These are phyloP conservation scores for Himalopsyche anomala DNA, from an alignment of 2,888 invertebrate genomes.

Conservation along the genomic window DNA sequence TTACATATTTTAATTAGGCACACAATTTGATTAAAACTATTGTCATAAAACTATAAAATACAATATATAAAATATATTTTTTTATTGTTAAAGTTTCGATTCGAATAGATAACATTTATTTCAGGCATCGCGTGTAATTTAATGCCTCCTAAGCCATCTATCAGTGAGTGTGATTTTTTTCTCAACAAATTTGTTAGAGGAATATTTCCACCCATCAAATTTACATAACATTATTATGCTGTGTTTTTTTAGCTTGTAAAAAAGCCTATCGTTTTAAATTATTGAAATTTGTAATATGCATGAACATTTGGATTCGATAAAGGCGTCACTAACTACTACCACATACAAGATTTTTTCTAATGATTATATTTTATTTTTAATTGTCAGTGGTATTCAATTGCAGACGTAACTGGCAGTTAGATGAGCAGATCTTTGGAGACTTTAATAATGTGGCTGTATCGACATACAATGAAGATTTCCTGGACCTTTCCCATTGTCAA, in stretches of 20 bases:
- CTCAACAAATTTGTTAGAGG: neutral
- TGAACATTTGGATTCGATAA: slow-evolving; percentile 38
- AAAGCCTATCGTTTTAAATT: slow-evolving; percentile 32
- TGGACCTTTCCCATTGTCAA: too few relatives aligned
- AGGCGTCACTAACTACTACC: slow-evolving; percentile 26
- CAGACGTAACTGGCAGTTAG: neutral
- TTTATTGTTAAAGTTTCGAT: too few relatives aligned
- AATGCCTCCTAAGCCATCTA: neutral
- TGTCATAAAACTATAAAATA: too few relatives aligned
- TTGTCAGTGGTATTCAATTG: slow-evolving; percentile 14
- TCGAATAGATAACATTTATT: neutral
- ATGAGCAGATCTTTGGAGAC: too few relatives aligned
- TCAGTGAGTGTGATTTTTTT: neutral
- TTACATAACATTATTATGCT: slow-evolving; percentile 29
- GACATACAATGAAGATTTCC: too few relatives aligned
- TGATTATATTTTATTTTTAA: neutral
- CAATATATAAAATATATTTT: too few relatives aligned
- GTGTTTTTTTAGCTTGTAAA: slow-evolving; percentile 1
- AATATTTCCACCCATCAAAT: slow-evolving; percentile 26
- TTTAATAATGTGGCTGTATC: too few relatives aligned
- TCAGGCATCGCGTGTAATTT: neutral
- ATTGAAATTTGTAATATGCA: slow-evolving; percentile 42
- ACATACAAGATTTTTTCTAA: slow-evolving; percentile 11
- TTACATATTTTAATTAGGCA: too few relatives aligned
- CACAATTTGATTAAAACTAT: too few relatives aligned